Conservation (phyloP, 64 coral and sea anemone genomes). For the Cladopsammia gracilis region DNA sequence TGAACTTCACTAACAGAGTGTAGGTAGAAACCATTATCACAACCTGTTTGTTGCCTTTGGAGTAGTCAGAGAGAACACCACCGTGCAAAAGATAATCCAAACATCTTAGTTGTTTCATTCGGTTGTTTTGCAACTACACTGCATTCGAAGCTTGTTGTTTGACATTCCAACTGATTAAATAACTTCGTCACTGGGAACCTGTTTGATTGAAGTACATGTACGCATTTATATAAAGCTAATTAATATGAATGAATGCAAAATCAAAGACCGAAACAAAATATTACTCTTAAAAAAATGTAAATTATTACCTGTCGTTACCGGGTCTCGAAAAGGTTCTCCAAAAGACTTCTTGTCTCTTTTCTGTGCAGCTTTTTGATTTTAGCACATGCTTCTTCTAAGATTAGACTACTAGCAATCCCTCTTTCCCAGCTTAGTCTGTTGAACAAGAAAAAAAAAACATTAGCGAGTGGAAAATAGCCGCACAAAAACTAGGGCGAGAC, state of each 20-base stretch:
- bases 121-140: neutral
- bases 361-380: neutral
- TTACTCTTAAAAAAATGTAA: neutral
- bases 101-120: slow-evolving; percentile 5
- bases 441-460: no score
- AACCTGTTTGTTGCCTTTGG: neutral
- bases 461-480: no score
- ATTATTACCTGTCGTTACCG: neutral
- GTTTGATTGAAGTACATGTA: neutral
- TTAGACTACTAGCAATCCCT: no score
- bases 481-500: no score
- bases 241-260: neutral
- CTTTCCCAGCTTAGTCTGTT: no score
- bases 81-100: neutral
- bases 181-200: neutral
- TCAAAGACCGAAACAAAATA: neutral
- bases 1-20: no score
- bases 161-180: neutral
- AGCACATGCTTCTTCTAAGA: neutral
- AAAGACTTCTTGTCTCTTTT: neutral
- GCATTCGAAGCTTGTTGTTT: neutral
- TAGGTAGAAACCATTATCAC: neutral
- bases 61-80: neutral
- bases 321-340: neutral
- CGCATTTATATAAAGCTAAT: neutral